These are phyloP conservation scores for Muraenolepis orangiensis DNA, from an alignment of 2,797 vertebrate species.

Conservation along the genomic window DNA sequence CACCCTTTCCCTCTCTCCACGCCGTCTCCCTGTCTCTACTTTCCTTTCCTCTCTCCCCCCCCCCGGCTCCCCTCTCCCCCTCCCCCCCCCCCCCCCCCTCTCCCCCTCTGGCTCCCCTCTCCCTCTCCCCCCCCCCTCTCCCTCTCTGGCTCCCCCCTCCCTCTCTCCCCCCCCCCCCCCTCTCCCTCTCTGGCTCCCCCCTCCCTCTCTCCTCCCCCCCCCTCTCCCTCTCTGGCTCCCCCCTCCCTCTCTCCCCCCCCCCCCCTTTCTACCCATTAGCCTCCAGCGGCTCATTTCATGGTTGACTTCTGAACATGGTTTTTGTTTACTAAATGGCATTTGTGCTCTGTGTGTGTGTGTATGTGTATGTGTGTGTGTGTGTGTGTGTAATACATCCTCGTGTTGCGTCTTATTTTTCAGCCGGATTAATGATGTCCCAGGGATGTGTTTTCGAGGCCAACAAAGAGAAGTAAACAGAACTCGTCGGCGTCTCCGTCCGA, in stretches of 20 bases:
- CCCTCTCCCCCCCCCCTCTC: too few species aligned
- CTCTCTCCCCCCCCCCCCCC: too few species aligned
- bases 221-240: too few species aligned
- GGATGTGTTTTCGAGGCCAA: background rate
- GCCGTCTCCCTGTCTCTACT: conserved; percentile 45
- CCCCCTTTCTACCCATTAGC: background rate
- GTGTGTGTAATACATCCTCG: background rate
- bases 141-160: too few species aligned
- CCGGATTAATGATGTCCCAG: background rate
- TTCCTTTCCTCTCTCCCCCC: conserved; percentile 31
- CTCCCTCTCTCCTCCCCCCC: too few species aligned
- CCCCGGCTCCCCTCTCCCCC: background rate
- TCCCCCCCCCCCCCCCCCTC: background rate
- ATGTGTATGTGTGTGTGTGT: too few species aligned
- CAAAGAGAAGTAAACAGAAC: background rate
- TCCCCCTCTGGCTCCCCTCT: background rate
- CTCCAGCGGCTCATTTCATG: too few species aligned
- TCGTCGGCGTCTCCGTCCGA: background rate
- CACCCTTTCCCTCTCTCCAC: conserved; percentile 70
- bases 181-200: background rate
- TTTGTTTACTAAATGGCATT: background rate
- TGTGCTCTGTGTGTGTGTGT: too few species aligned
- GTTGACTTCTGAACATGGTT: background rate
- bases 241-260: too few species aligned
- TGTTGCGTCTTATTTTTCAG: background rate